A percentile compares a stretch with the other conserved stretches of the same genome.
These are phyloP conservation scores for Polylopha cassiicola DNA, from an alignment of 2,888 invertebrate species.

Conservation along the genomic window DNA sequence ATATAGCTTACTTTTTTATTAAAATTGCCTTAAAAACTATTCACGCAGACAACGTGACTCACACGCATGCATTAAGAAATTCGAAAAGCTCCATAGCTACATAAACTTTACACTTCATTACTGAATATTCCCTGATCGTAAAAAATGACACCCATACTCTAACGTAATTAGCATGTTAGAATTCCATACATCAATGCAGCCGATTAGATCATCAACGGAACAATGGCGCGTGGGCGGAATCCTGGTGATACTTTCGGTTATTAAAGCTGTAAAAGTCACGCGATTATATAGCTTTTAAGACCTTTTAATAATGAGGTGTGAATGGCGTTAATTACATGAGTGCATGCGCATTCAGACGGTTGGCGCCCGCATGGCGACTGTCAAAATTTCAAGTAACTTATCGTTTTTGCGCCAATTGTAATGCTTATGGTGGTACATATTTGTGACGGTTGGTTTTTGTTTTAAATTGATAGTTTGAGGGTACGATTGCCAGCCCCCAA, in stretches of 20 bases:
- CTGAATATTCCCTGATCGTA: neutral
- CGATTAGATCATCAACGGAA: slow-evolving; percentile 35
- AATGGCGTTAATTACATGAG: slow-evolving; percentile 26
- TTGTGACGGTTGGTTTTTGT: slow-evolving; percentile 18
- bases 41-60: too few species aligned
- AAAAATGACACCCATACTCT: slow-evolving; percentile 15
- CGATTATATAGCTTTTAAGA: too few species aligned
- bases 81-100: too few species aligned
- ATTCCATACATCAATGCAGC: slow-evolving; percentile 26
- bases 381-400: slow-evolving; percentile 21
- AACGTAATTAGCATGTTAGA: slow-evolving; percentile 28
- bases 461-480: too few species aligned
- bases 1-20: too few species aligned
- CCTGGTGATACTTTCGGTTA: too few species aligned
- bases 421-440: slow-evolving; percentile 19
- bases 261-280: too few species aligned
- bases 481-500: too few species aligned
- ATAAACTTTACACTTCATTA: neutral
- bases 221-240: slow-evolving; percentile 37
- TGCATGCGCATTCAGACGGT: slow-evolving; percentile 24
- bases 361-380: slow-evolving; percentile 19
- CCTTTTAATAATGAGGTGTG: too few species aligned
- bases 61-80: too few species aligned
- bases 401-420: slow-evolving; percentile 25
- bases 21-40: too few species aligned